Conservation (phyloP, 1,140 invertebrate species). For the Drosophila sp. region DNA sequence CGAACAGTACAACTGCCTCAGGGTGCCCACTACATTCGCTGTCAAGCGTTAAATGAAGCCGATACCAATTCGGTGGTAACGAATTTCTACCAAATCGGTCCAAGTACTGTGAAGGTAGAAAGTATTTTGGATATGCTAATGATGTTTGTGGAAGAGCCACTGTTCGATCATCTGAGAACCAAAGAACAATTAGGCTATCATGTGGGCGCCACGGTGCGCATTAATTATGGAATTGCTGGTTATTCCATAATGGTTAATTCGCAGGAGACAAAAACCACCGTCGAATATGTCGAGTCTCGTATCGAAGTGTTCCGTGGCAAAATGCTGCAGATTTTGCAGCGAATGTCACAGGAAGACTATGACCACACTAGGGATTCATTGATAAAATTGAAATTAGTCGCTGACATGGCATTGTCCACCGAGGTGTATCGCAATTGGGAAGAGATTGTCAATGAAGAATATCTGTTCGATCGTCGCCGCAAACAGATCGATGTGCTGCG, state of each 20-base stretch:
- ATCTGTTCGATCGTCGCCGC: constrained; percentile 87
- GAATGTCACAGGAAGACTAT: constrained; percentile 87
- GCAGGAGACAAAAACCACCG: constrained; percentile 89
- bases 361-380: constrained; percentile 86
- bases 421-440: constrained; percentile 89
- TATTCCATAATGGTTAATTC: constrained; percentile 89
- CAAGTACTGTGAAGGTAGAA: constrained; percentile 85
- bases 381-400: constrained; percentile 88
- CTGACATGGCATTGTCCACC: constrained; percentile 89
- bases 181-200: constrained; percentile 95
- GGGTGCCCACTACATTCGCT: constrained; percentile 87
- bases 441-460: constrained; percentile 87
- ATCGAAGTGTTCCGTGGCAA: constrained; percentile 90
- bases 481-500: constrained; percentile 84
- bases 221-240: constrained; percentile 89
- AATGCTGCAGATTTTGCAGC: constrained; percentile 86
- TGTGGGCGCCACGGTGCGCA: constrained; percentile 87
- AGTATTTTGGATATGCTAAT: constrained; percentile 91
- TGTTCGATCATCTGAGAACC: constrained; percentile 94
- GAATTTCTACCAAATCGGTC: constrained; percentile 94
- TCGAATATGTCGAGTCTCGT: constrained; percentile 88
- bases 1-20: constrained; percentile 85
- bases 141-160: constrained; percentile 92
- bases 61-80: constrained; percentile 93
- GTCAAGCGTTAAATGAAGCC: constrained; percentile 88